A percentile compares a stretch with the other conserved stretches of the same genome.
These are phyloP conservation scores for Monodelphis domestica DNA, from an alignment of 2,797 vertebrate species.

Conservation along the genomic window DNA sequence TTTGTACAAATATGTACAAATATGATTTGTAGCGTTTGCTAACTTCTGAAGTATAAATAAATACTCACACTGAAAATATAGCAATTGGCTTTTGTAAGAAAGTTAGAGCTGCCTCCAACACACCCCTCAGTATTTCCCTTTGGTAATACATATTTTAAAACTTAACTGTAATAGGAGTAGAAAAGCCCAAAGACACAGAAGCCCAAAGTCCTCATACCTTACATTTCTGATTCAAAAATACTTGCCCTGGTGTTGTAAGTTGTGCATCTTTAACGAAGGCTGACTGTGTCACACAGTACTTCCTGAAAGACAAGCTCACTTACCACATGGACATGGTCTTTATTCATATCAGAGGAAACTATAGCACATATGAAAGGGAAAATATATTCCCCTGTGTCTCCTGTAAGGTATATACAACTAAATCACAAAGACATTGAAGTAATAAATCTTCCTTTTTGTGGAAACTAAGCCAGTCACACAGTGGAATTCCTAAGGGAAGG, in stretches of 20 bases:
- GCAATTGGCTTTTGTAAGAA: not conserved
- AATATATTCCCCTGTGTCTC: not conserved
- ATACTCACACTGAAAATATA: not conserved
- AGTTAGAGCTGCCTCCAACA: not conserved
- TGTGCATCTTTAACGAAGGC: not conserved
- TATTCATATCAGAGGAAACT: conserved; percentile 14
- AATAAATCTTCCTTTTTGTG: conserved; percentile 58
- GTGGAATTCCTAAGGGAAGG: not conserved
- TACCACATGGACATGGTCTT: not conserved
- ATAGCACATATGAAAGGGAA: not conserved
- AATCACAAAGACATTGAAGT: conserved; percentile 41
- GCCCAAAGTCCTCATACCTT: not conserved
- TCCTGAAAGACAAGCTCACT: not conserved
- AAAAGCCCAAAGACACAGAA: not conserved
- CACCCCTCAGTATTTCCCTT: not conserved
- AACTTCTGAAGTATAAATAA: not conserved
- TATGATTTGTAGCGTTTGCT: not conserved
- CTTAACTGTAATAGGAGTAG: not conserved
- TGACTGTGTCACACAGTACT: not conserved
- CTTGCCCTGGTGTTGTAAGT: not conserved
- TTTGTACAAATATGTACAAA: too few species aligned
- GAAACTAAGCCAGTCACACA: conserved; percentile 10
- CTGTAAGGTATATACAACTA: conserved; percentile 4
- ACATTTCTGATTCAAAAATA: not conserved
- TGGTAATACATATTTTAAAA: not conserved